phyloP scores from a whole-genome alignment of 2,797 vertebrate species.

The Sebastes alutus region DNA sequence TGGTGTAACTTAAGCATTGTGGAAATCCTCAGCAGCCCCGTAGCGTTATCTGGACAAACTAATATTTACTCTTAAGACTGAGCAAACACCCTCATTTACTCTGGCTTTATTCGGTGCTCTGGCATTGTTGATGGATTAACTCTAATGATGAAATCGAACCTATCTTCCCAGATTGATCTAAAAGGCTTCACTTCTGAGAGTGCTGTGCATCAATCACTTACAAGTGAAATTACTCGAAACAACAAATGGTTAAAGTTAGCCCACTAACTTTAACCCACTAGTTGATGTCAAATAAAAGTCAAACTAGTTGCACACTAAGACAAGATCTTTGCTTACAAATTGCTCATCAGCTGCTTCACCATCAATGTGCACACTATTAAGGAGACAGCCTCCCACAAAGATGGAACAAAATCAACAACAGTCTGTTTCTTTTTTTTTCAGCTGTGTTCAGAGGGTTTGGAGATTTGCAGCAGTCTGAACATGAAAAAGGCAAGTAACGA shows the following conservation, averaged over 20 bases:
- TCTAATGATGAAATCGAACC: conserved; percentile 73
- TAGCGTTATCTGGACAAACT: conserved; percentile 81
- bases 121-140: conserved; percentile 80
- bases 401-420: conserved; percentile 71
- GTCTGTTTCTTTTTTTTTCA: conserved; percentile 64
- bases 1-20: conserved; percentile 77
- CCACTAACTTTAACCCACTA: background rate
- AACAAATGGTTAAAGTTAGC: conserved; percentile 13
- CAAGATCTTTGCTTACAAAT: conserved; percentile 32
- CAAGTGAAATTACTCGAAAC: conserved; percentile 51
- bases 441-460: conserved; percentile 67
- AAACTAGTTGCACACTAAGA: background rate
- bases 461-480: conserved; percentile 83
- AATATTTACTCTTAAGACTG: conserved; percentile 79
- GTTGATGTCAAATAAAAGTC: background rate
- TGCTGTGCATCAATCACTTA: conserved; percentile 45
- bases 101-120: conserved; percentile 65
- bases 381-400: conserved; percentile 53
- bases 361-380: conserved; percentile 55
- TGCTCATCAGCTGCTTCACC: conserved; percentile 50
- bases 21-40: conserved; percentile 69
- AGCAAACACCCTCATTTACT: conserved; percentile 76
- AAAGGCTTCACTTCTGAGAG: conserved; percentile 51
- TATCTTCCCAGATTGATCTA: conserved; percentile 64
- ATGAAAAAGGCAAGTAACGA: conserved; percentile 84